Conservation (phyloP, 2,797 vertebrate genomes). For the Chiropotes sagulatus region DNA sequence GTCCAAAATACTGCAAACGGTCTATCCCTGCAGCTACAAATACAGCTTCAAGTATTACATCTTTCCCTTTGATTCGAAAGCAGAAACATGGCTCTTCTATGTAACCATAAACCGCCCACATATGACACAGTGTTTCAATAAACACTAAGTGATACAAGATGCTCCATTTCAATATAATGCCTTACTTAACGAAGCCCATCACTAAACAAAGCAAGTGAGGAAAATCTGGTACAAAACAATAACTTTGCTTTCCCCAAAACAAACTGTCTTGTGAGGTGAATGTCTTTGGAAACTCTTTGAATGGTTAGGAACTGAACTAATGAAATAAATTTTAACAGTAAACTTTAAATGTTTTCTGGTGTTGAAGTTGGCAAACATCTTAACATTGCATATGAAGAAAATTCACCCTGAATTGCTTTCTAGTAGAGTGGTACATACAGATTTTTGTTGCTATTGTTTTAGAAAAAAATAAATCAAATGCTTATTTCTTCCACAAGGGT, state of each 20-base stretch:
- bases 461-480: slow-evolving; percentile 1
- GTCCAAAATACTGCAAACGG: background rate
- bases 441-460: slow-evolving; percentile 27
- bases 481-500: slow-evolving; percentile 1
- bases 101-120: slow-evolving; percentile 81
- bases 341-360: slow-evolving; percentile 45
- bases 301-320: slow-evolving; percentile 43
- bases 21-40: slow-evolving; percentile 56
- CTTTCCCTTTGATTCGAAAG: slow-evolving; percentile 80
- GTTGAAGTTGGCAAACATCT: slow-evolving; percentile 64
- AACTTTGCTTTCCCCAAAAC: slow-evolving; percentile 70
- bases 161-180: slow-evolving; percentile 80
- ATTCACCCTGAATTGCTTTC: slow-evolving; percentile 59
- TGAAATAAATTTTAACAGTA: slow-evolving; percentile 8
- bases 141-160: slow-evolving; percentile 83
- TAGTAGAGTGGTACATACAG: background rate
- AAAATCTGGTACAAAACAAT: slow-evolving; percentile 82
- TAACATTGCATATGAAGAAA: slow-evolving; percentile 76
- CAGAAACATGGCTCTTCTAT: slow-evolving; percentile 79
- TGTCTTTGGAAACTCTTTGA: slow-evolving; percentile 57
- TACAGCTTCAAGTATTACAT: slow-evolving; percentile 52
- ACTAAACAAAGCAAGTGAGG: slow-evolving; percentile 80
- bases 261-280: slow-evolving; percentile 61
- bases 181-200: slow-evolving; percentile 83
- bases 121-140: slow-evolving; percentile 81